Evolutionary conservation across 2,113 vertebrate species (phyloP).

Genomic region (Peromyscus polionotus): DNA sequence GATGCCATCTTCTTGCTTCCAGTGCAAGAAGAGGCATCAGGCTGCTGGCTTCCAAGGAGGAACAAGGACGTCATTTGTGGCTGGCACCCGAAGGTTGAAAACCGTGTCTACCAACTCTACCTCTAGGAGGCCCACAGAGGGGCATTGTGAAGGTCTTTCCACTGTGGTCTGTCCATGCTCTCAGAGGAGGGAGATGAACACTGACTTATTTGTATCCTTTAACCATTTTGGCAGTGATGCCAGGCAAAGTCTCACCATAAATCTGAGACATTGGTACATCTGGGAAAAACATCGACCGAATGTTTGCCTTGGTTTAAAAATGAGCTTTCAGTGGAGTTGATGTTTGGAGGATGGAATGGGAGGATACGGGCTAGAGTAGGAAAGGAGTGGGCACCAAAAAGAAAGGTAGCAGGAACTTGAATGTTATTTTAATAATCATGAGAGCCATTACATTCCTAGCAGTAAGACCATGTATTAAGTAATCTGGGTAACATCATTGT

Average conservation of each 20-base stretch:
- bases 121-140: slow-evolving; percentile 47
- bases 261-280: slow-evolving; percentile 30
- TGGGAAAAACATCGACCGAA: slow-evolving; percentile 63
- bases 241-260: slow-evolving; percentile 64
- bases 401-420: background rate
- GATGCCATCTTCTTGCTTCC: background rate
- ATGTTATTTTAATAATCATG: background rate
- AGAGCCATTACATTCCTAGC: background rate
- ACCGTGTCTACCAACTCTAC: background rate
- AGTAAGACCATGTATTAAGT: background rate
- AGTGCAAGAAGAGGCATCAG: background rate
- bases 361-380: background rate
- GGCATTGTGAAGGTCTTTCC: slow-evolving; percentile 50
- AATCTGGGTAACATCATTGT: background rate
- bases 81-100: background rate
- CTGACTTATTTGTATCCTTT: slow-evolving; percentile 64
- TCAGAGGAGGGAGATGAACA: slow-evolving; percentile 35
- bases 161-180: slow-evolving; percentile 13
- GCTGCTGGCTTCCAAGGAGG: background rate
- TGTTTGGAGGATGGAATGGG: background rate
- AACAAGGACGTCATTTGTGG: slow-evolving; percentile 61
- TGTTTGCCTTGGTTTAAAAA: slow-evolving; percentile 66
- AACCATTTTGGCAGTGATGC: slow-evolving; percentile 53
- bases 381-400: background rate
- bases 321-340: background rate